Evolutionary conservation across 1,140 invertebrate genomes (phyloP).

Genomic region (Brachionus calyciflorus): DNA sequence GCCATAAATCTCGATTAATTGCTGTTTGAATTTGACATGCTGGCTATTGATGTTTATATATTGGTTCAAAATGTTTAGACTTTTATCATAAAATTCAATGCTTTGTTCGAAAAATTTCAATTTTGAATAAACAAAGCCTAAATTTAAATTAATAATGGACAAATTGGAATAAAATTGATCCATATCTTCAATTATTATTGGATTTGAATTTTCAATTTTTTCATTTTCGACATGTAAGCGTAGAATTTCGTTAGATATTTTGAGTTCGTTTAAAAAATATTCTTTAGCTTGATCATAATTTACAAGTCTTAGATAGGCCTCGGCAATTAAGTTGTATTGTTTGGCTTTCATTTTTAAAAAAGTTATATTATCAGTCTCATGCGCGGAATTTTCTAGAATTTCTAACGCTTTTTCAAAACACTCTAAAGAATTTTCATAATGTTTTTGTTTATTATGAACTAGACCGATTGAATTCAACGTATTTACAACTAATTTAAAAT

Average conservation of each 20-base stretch:
- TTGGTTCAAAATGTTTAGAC: not conserved
- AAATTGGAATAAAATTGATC: slow-evolving; percentile 36
- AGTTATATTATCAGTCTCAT: not conserved
- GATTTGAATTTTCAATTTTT: slow-evolving; percentile 12
- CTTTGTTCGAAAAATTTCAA: not conserved
- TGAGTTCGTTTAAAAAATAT: slow-evolving; percentile 14
- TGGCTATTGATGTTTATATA: not conserved
- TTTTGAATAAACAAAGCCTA: slow-evolving; percentile 29
- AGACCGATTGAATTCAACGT: slow-evolving; percentile 36
- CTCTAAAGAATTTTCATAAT: not conserved
- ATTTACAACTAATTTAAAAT: not conserved
- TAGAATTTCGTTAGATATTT: not conserved
- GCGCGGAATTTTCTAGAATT: not conserved
- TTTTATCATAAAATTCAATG: slow-evolving; percentile 32
- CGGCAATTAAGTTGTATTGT: slow-evolving; percentile 19
- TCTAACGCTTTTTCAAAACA: slow-evolving; percentile 22
- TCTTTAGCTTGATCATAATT: slow-evolving; percentile 31
- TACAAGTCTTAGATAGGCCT: not conserved
- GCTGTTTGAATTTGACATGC: not conserved
- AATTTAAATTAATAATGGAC: slow-evolving; percentile 21
- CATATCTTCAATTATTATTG: not conserved
- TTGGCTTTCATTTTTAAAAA: not conserved
- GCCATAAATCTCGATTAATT: slow-evolving; percentile 26
- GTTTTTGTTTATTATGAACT: not conserved
- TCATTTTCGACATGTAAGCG: not conserved